A percentile compares a stretch with the other conserved stretches of the same genome.
Evolutionary conservation across 2,113 vertebrate species (phyloP).

Genomic region (Thunnus maccoyii): DNA sequence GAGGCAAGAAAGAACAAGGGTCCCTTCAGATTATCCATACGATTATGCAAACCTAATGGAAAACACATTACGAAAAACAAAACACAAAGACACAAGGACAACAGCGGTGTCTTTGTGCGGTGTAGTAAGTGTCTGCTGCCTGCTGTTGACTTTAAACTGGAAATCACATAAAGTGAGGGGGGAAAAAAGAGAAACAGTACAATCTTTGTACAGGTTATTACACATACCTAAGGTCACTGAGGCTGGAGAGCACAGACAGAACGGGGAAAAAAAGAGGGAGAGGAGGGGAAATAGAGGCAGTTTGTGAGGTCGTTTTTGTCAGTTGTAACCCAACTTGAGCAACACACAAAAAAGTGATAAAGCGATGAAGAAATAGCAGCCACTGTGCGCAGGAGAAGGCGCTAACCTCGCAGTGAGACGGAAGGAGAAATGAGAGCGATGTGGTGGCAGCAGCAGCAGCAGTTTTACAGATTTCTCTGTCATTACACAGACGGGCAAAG

Average conservation of each 20-base stretch:
- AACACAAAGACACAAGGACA: slow-evolving; percentile 6
- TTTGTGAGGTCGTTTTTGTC: not conserved
- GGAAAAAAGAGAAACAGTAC: slow-evolving; percentile 25
- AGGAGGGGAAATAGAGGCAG: not conserved
- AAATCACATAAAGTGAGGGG: slow-evolving; percentile 50
- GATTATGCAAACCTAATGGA: slow-evolving; percentile 26
- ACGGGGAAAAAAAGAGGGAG: not conserved
- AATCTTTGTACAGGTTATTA: slow-evolving; percentile 45
- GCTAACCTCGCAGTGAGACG: slow-evolving; percentile 30
- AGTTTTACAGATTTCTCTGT: slow-evolving; percentile 64
- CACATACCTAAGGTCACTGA: slow-evolving; percentile 32
- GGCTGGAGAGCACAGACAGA: slow-evolving; percentile 13
- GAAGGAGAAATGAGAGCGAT: slow-evolving; percentile 36
- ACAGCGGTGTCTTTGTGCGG: slow-evolving; percentile 50
- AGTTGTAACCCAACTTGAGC: not conserved
- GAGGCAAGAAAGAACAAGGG: slow-evolving; percentile 4
- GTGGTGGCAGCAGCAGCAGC: slow-evolving; percentile 43
- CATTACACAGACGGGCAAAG: slow-evolving; percentile 65
- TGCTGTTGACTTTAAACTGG: slow-evolving; percentile 28
- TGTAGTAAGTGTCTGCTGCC: not conserved
- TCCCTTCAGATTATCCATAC: slow-evolving; percentile 6
- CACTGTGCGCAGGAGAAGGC: slow-evolving; percentile 33
- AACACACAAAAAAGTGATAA: slow-evolving; percentile 8
- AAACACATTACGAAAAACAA: slow-evolving; percentile 33
- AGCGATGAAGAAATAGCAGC: slow-evolving; percentile 14